Percentiles rank a stretch among this genome's conserved stretches.
These are phyloP conservation scores for Cotesia glomerata DNA, from an alignment of 1,140 invertebrate genomes.

Conservation along the genomic window DNA sequence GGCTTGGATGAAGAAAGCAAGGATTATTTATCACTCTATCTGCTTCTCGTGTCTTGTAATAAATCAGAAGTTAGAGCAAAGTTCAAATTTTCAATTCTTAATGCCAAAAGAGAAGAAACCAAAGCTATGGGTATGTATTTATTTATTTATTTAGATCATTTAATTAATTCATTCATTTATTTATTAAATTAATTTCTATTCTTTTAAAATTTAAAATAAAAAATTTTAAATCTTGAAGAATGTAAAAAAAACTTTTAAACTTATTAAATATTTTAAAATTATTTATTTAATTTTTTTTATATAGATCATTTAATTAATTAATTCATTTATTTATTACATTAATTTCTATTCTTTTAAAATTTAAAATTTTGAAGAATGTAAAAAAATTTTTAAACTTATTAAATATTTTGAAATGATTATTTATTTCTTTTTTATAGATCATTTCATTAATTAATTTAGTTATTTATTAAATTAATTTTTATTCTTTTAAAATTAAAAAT, in stretches of 20 bases:
- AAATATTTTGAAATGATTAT: too few relatives aligned
- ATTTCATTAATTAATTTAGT: background rate
- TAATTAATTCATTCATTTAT: background rate
- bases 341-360: too few relatives aligned
- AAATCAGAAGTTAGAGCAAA: constrained; percentile 99
- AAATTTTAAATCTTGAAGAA: too few relatives aligned
- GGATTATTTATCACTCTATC: constrained; percentile 98
- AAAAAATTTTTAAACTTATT: too few relatives aligned
- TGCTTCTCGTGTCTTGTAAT: constrained; percentile 98
- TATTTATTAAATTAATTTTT: background rate
- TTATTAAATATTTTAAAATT: too few relatives aligned
- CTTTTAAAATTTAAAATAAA: too few relatives aligned
- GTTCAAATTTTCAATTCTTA: constrained; percentile 99
- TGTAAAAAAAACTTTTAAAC: too few relatives aligned
- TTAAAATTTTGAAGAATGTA: too few relatives aligned
- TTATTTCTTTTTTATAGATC: background rate
- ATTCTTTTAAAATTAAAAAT: too few relatives aligned
- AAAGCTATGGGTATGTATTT: constrained; percentile 90
- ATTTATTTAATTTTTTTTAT: too few relatives aligned
- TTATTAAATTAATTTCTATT: background rate
- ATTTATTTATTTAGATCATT: background rate
- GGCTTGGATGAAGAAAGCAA: constrained; percentile 99
- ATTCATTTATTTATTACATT: too few relatives aligned
- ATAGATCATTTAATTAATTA: too few relatives aligned
- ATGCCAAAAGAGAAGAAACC: constrained; percentile 99